Evolutionary conservation across 2,113 vertebrate genomes (phyloP), one percentile per base, ranked within the genome.

Genomic region (Forbesichthys agassizii): DNA sequence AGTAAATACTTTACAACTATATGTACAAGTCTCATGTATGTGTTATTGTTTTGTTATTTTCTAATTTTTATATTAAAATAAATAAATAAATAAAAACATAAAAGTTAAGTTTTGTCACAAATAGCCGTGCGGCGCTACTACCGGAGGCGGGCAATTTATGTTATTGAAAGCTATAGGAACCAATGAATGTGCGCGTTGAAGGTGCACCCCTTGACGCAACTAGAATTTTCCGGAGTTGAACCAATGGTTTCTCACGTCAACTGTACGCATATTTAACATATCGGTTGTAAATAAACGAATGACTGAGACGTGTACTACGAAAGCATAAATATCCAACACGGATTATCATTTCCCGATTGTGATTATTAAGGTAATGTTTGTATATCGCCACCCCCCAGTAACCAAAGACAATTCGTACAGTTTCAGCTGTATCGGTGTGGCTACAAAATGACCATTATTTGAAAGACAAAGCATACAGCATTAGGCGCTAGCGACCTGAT

Each of bases 251-350:
- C 49, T 12, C 48, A 83, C 79, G 77, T 77, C 48, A 60, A 14
- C 16, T 27, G 16, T 63, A 82, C 83, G 83, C 75, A 62, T 16
- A 16, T 48, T 67, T 69, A n/a, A 67, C 74, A 75, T 71, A 77
- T 74, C 74, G 70, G 73, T 91, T 91, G 93, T 94, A 93, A 94
- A 94, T 93, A 93, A 86, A 92, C 87, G 83, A 86, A 85, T 89
- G 88, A 87, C 85, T 79, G 76, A 84, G 70, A 56, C 76, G 73
- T 48, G 66, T 76, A 77, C 75, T 67, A 57, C 18, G 63, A 69
- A 63, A 81, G 54, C 61, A 68, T 69, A 47, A 12, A 14, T 18
- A 46, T 61, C 49, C 49, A 69, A 27, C 4, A 71, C 57, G 33
- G 69, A 68, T 67, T 75, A 33, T 9, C 1, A 33, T 33, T 64